phyloP scores from a whole-genome alignment of 2,888 invertebrate species.

The Blera fallax region DNA sequence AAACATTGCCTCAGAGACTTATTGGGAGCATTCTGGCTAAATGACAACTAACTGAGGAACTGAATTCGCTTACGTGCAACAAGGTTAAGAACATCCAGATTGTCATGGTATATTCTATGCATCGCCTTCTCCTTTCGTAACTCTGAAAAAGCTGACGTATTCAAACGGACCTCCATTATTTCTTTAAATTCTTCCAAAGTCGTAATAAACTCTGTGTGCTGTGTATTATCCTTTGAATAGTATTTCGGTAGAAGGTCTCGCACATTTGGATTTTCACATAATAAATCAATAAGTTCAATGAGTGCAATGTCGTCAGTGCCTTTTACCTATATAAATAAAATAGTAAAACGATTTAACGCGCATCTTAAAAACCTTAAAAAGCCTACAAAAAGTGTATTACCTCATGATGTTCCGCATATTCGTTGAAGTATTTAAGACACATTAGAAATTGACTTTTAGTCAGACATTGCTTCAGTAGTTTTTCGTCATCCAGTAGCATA shows the following conservation, averaged over 20 bases:
- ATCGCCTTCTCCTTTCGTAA: conserved; percentile 54
- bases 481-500: conserved; percentile 71
- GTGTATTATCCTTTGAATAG: background rate
- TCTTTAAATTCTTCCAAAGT: conserved; percentile 13
- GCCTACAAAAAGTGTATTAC: background rate
- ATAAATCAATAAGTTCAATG: conserved; percentile 61
- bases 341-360: no score
- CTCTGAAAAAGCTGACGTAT: conserved; percentile 42
- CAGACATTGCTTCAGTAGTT: conserved; percentile 60
- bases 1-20: no score
- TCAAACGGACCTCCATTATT: conserved; percentile 30
- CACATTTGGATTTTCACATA: conserved; percentile 52
- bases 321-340: conserved; percentile 20
- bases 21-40: no score
- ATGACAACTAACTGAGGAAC: no score
- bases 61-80: conserved; percentile 24
- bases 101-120: conserved; percentile 55
- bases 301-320: conserved; percentile 13
- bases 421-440: conserved; percentile 63
- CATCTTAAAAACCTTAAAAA: background rate
- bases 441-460: conserved; percentile 54
- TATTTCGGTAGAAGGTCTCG: conserved; percentile 12
- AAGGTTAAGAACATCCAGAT: conserved; percentile 14
- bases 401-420: conserved; percentile 51
- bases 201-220: conserved; percentile 22